Evolutionary conservation across 2,888 invertebrate species (phyloP).

Genomic region (Spodoptera picta): DNA sequence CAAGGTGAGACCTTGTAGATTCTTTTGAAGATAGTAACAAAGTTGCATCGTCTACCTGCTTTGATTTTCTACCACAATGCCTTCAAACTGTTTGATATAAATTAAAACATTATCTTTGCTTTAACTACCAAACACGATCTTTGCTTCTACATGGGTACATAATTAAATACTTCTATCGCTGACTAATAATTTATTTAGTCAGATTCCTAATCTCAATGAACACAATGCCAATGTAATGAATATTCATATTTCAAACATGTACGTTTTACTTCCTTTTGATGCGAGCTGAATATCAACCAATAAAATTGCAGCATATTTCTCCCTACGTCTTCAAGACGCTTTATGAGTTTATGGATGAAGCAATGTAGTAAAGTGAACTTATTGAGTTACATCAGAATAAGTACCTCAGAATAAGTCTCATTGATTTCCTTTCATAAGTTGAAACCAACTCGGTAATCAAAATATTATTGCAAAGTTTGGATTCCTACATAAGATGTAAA

Average conservation of each 20-base stretch:
- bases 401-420: not conserved
- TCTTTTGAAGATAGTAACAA: slow-evolving; percentile 18
- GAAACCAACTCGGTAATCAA: not conserved
- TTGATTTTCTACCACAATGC: not conserved
- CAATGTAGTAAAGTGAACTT: slow-evolving; percentile 31
- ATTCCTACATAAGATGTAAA: too few relatives aligned
- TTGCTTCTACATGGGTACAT: too few relatives aligned
- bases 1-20: slow-evolving; percentile 44
- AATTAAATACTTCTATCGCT: too few relatives aligned
- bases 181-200: slow-evolving; percentile 26
- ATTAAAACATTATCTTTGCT: too few relatives aligned
- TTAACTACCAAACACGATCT: too few relatives aligned
- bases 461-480: too few relatives aligned
- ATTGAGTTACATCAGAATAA: slow-evolving; percentile 29
- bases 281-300: slow-evolving; percentile 29
- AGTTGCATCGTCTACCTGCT: not conserved
- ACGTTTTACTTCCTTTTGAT: slow-evolving; percentile 49
- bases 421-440: not conserved
- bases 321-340: slow-evolving; percentile 6
- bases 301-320: slow-evolving; percentile 37
- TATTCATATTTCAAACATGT: slow-evolving; percentile 46
- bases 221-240: slow-evolving; percentile 33
- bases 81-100: too few relatives aligned
- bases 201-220: slow-evolving; percentile 40
- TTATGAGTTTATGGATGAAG: slow-evolving; percentile 23